These are phyloP conservation scores for Corydoras maculifer DNA, from an alignment of 2,113 vertebrate species.

Conservation along the genomic window DNA sequence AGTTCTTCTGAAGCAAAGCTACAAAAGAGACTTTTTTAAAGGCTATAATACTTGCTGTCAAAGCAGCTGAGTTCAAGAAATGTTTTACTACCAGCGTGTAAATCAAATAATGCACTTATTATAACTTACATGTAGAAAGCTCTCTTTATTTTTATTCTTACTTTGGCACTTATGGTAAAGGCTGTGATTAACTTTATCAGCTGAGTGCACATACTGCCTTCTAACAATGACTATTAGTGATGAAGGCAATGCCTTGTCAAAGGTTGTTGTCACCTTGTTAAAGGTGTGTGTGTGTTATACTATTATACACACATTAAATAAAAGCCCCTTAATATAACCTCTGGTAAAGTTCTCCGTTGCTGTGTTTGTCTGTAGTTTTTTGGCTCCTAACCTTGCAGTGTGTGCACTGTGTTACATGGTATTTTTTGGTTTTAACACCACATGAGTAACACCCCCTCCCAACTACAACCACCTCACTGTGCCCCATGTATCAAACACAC, in stretches of 20 bases:
- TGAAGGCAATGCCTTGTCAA: slow-evolving; percentile 17
- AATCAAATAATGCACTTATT: too few relatives aligned
- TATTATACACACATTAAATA: neutral
- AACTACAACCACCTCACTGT: slow-evolving; percentile 1
- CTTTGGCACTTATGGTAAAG: neutral
- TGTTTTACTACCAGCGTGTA: too few relatives aligned
- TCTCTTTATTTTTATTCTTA: neutral
- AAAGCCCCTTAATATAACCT: neutral
- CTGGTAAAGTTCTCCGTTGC: slow-evolving; percentile 1
- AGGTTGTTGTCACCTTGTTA: too few relatives aligned
- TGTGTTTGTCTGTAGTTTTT: slow-evolving; percentile 19
- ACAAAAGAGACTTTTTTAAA: too few relatives aligned
- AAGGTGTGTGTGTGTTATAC: slow-evolving; percentile 2
- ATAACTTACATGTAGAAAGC: too few relatives aligned
- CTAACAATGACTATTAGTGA: slow-evolving; percentile 21
- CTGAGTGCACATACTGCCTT: slow-evolving; percentile 18
- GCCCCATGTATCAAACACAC: neutral
- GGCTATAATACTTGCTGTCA: too few relatives aligned
- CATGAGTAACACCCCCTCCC: neutral
- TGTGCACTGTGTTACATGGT: slow-evolving; percentile 29
- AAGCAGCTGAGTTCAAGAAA: too few relatives aligned
- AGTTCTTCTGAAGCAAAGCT: too few relatives aligned
- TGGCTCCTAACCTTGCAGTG: slow-evolving; percentile 4
- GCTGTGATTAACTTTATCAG: slow-evolving; percentile 18
- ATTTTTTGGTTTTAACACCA: slow-evolving; percentile 1